phyloP scores from a whole-genome alignment of 2,888 invertebrate species.

The Nomada flava region DNA sequence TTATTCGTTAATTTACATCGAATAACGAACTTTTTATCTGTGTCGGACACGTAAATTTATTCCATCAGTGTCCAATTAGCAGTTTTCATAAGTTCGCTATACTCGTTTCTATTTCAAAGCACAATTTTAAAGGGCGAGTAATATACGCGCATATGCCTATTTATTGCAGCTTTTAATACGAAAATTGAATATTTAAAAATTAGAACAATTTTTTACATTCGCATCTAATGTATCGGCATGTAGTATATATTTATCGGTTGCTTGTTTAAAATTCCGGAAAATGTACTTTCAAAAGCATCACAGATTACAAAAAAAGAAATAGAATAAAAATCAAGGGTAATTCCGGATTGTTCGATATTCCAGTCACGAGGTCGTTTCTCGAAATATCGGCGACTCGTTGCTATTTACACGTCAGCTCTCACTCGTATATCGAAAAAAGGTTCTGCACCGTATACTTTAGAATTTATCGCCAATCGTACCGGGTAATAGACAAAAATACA shows the following conservation, averaged over 20 bases:
- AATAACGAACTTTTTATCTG: too few relatives aligned
- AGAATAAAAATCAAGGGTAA: conserved; percentile 10
- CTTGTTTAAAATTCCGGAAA: background rate
- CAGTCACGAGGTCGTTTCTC: conserved; percentile 30
- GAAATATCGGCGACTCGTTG: conserved; percentile 47
- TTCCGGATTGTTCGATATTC: conserved; percentile 29
- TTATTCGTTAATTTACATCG: background rate
- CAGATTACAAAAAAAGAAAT: background rate
- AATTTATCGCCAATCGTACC: conserved; percentile 45
- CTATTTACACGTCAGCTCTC: conserved; percentile 48
- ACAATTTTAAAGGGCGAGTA: too few relatives aligned
- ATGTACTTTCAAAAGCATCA: background rate
- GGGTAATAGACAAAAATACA: conserved; percentile 33
- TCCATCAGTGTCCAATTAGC: too few relatives aligned
- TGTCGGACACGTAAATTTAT: too few relatives aligned
- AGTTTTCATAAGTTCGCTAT: too few relatives aligned
- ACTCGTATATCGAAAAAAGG: conserved; percentile 50
- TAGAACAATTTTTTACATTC: too few relatives aligned
- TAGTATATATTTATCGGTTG: too few relatives aligned
- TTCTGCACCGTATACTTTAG: conserved; percentile 37
- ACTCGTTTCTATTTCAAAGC: too few relatives aligned
- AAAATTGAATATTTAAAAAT: too few relatives aligned
- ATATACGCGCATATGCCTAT: too few relatives aligned
- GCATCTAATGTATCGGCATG: too few relatives aligned
- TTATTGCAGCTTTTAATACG: too few relatives aligned